Evolutionary conservation across 1,140 invertebrate species (phyloP), one percentile per base, ranked within the genome.

Genomic region (Panulirus ornatus): DNA sequence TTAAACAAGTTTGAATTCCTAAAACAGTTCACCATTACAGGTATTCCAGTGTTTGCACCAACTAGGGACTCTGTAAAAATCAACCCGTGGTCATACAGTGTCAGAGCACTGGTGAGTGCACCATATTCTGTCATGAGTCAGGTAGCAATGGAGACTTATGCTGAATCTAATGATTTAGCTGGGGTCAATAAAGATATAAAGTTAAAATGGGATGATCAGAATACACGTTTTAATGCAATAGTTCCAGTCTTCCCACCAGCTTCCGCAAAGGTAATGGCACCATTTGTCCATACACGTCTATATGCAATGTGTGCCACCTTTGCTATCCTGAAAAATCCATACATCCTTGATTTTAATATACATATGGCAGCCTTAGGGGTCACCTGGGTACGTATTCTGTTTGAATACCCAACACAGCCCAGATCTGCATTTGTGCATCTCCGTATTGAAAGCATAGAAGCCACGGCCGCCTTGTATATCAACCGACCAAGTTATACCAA

Each of bases 321-420:
- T 84, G 78, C 51, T 58, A 82, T 91, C 1, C 51, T 91, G 42
- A 91, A 91, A 83, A 91, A 91, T 36, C 84, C 90, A 30, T 84
- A 87, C 27, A 83, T 91, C 5, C 54, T 91, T 38, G 90, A 91
- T 73, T 78, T 86, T 36, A 75, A 79, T 30, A 71, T 70, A 19
- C 90, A 91, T 66, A 75, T 91, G 38, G 90, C 90, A 16, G 84
- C 75, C 14, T 79, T 91, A 34, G 90, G 42, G 40, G 76, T 54
- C 30, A 63, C 82, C n/a, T 91, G 90, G 90, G 42, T 91, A 11
- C 70, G 70, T 38, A 81, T 76, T 8, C 40, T 91, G n/a, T 34
- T 16, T 44, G 84, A 87, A 36, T 82, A 87, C 66, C 76, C 84
- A 27, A 66, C 36, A 1, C 0, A 2, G 0, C 34, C 58, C 5